Evolutionary conservation across 2,113 vertebrate species (phyloP).

Genomic region (Psittacula cyanocephala): DNA sequence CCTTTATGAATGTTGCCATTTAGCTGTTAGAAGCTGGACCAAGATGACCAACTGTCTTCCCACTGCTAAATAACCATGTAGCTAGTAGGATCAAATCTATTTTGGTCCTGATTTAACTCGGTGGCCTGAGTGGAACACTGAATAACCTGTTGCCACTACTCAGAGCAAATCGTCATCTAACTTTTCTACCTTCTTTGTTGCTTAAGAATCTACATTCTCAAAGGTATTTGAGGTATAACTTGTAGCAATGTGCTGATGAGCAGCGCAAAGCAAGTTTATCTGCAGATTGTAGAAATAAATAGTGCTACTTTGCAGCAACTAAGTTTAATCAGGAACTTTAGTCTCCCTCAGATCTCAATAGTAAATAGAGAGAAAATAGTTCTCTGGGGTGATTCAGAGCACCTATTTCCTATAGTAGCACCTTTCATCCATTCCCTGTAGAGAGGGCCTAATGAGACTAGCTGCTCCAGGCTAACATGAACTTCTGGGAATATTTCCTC

Average conservation of each 20-base stretch:
- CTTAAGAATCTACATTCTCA: accelerated
- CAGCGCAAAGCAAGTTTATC: background rate
- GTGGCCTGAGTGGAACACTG: too few species aligned
- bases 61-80: accelerated
- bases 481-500: conserved; percentile 18
- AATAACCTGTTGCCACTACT: background rate
- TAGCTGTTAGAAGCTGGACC: background rate
- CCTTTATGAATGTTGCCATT: background rate
- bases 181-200: background rate
- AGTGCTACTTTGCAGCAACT: background rate
- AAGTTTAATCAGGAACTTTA: background rate
- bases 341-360: background rate
- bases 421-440: background rate
- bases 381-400: background rate
- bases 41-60: background rate
- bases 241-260: accelerated
- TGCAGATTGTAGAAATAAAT: background rate
- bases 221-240: background rate
- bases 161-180: accelerated
- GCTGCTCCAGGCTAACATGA: background rate
- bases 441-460: background rate
- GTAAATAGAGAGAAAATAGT: conserved; percentile 16
- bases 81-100: background rate
- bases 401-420: background rate
- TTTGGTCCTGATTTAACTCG: background rate